Percentiles rank a stretch among this genome's conserved stretches.
Conservation (phyloP, 2,797 vertebrate genomes). For the Galago senegalensis region DNA sequence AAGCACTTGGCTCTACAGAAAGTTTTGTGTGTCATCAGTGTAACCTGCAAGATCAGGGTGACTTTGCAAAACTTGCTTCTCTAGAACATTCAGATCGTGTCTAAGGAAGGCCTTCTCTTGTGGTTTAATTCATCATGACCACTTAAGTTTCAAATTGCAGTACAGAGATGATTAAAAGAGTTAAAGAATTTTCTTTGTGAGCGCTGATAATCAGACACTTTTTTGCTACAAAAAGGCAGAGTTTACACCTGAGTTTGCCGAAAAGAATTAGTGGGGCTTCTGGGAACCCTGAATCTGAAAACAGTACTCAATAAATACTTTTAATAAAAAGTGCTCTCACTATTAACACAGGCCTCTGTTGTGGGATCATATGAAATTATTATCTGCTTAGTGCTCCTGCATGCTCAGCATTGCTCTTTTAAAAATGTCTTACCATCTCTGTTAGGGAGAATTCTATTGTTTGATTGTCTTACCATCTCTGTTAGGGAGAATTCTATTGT, state of each 20-base stretch:
- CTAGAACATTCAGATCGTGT: background rate
- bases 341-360: background rate
- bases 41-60: background rate
- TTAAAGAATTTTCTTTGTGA: background rate
- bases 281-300: background rate
- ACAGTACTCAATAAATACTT: background rate
- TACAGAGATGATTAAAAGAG: background rate
- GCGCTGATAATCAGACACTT: background rate
- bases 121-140: background rate
- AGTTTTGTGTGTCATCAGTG: background rate
- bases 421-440: background rate
- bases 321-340: background rate
- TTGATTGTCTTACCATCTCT: background rate
- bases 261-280: background rate
- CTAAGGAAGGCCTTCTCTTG: background rate
- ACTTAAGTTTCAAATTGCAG: background rate
- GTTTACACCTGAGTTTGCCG: background rate
- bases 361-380: background rate
- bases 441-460: background rate
- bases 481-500: background rate
- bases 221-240: background rate
- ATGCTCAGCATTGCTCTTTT: background rate
- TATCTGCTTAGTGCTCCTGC: too few relatives aligned
- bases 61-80: constrained; percentile 25
- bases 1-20: background rate